phyloP scores from a whole-genome alignment of 2,113 vertebrate genomes.

The Podocnemis expansa region DNA sequence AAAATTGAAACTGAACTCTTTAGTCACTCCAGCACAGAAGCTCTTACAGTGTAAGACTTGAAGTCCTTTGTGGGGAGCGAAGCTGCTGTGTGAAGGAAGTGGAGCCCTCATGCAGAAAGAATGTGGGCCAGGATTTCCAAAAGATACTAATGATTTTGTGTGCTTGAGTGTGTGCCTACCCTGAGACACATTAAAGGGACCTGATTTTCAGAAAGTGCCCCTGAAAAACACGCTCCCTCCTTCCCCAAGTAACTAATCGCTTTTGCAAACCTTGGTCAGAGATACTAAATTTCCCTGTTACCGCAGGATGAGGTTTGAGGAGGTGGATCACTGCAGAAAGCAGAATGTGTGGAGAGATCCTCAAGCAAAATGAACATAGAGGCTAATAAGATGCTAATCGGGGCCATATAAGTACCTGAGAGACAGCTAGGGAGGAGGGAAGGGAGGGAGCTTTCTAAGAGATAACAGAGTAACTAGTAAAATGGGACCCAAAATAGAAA shows the following conservation, averaged over 20 bases:
- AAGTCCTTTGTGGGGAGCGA: neutral
- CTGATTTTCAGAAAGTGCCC: neutral
- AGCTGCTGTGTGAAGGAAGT: neutral
- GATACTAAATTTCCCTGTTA: neutral
- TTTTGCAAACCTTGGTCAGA: neutral
- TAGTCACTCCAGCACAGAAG: neutral
- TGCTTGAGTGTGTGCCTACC: accelerated
- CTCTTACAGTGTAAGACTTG: neutral
- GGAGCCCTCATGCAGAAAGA: neutral
- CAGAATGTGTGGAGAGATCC: neutral
- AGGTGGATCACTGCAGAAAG: neutral
- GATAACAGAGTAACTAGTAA: neutral
- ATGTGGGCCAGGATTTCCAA: neutral
- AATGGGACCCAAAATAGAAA: neutral
- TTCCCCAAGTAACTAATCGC: neutral
- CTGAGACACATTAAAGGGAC: neutral
- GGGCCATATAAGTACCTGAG: neutral
- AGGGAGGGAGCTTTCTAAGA: neutral
- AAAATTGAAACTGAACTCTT: neutral
- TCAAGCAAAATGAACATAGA: neutral
- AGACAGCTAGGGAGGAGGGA: neutral
- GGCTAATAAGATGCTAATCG: neutral
- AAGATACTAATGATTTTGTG: neutral
- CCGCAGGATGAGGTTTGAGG: neutral
- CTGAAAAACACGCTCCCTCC: neutral